Base-by-base conservation (phyloP, 2,888 invertebrate species). In the Euphydryas editha region DNA sequence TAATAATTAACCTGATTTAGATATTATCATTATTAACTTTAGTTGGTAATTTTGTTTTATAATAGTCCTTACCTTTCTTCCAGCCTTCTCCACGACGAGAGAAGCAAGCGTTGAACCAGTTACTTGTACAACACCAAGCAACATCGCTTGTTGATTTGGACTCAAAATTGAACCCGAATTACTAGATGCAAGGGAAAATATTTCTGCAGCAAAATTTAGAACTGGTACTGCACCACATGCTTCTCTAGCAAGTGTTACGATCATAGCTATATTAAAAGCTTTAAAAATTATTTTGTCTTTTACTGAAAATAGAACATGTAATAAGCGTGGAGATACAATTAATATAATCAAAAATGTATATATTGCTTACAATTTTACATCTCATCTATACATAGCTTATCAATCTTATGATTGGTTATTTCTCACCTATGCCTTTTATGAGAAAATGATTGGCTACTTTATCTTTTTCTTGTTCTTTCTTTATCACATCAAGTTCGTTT, bases 121-220 rank as follows among this genome's bases (percentile, higher is more conserved):
- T 0, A 92, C 87, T 67, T 91, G 92, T 0, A 91, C 87, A 0
- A 78, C 81, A 1, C 92, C 92, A 17, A 91, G 76, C 78, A 88
- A 74, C 85, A 92, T 92, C 0, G 92, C 90, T 62, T 92, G 91
- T 71, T 91, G 88, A 71, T 92, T 92, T 0, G 91, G 85, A 30
- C 84, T 84, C 37, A 91, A 72, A 1, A 83, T 62, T 3, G 87
- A 62, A 0, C 76, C 75, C 0, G 82, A 73, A 0, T 83, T 86
- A 42, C 81, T 72, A 0, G 88, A 84, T 0, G 90, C 82, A 65
- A 80, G 76, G 0, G 72, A 63, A 73, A 92, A 92, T 60, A 92
- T 92, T 55, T 90, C 86, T 0, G 90, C 90, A 67, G 92, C 92
- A 36, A 90, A 92, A 75, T 88, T 90, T 1, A 90, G 73, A 0